Base-by-base conservation (phyloP, 2,888 invertebrate species). In the Eledona agricola region DNA sequence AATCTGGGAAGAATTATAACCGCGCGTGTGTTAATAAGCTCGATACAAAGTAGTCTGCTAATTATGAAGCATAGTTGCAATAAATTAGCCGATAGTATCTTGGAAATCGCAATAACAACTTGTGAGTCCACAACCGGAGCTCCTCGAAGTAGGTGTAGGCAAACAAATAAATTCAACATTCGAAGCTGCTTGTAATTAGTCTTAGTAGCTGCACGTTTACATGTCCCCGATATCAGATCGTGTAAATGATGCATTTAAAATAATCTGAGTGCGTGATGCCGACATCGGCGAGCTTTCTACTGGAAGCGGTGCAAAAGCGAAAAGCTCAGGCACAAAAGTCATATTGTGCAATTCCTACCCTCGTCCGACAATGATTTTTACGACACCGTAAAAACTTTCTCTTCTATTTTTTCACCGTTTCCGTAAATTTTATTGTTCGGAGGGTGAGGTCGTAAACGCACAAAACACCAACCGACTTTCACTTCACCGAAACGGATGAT, bases 201-300 rank as follows among this genome's bases (percentile, higher is more conserved):
- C 65, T 63, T 63, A 42, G 61, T 61, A 59, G 58, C 59, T 64
- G 43, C 63, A 67, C 57, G 64, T 67, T 66, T 67, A 66, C 69
- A 64, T 71, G 69, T 67, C 64, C 19, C 55, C 67, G 64, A 67
- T 71, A 72, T 71, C 70, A 64, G 70, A 71, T 70, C 66, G 68
- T 70, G 71, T 70, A 69, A 71, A 67, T 67, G 70, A 69, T 69
- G 69, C 67, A 68, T 72, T 71, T 67, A 70, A 65, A 68, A 67
- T 67, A 71, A 71, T 70, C 68, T 69, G 63, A 60, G 64, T 70
- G 70, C 69, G 66, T 69, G 69, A 68, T 69, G 57, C 60, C 25
- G 3, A 4, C 17, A 6, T 13, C 19, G 17, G 17, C 26, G 4
- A 6, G 6, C 19, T 19, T 19, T 19, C 25, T n/a, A 25, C 4